Conservation (phyloP, 2,797 vertebrate species). For the Eutrigla gurnardus region DNA sequence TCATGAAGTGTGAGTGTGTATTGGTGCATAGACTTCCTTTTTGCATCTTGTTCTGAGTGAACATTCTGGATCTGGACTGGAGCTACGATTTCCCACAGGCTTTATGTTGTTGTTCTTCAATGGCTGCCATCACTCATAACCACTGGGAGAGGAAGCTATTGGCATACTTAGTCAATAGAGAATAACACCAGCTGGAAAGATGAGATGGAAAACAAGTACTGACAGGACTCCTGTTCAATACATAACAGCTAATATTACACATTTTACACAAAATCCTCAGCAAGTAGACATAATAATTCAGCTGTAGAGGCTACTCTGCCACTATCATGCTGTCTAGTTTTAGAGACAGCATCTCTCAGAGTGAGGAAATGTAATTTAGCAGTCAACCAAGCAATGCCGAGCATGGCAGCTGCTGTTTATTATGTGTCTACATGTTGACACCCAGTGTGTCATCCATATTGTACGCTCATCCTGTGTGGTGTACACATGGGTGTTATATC, state of each 20-base stretch:
- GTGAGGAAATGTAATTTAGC: background rate
- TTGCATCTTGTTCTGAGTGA: background rate
- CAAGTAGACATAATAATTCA: background rate
- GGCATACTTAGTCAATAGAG: conserved; percentile 20
- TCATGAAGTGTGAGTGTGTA: background rate
- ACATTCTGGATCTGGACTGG: background rate
- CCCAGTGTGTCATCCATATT: background rate
- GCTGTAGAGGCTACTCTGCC: background rate
- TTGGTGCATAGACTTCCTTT: background rate
- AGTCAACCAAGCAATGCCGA: background rate
- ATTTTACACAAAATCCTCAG: background rate
- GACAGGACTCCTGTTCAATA: conserved; percentile 8
- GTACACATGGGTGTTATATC: background rate
- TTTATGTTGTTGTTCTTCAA: conserved; percentile 6
- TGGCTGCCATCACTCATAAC: conserved; percentile 24
- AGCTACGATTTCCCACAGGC: background rate
- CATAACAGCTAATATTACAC: background rate
- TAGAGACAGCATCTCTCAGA: background rate
- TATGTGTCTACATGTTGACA: background rate
- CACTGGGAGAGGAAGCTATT: conserved; percentile 24
- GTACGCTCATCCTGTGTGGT: background rate
- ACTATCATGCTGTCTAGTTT: background rate
- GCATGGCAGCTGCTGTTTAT: background rate
- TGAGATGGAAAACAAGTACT: conserved; percentile 1
- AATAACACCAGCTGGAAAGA: conserved; percentile 19